Conservation (phyloP, 2,113 vertebrate genomes). For the Paraplagusia blochii region DNA sequence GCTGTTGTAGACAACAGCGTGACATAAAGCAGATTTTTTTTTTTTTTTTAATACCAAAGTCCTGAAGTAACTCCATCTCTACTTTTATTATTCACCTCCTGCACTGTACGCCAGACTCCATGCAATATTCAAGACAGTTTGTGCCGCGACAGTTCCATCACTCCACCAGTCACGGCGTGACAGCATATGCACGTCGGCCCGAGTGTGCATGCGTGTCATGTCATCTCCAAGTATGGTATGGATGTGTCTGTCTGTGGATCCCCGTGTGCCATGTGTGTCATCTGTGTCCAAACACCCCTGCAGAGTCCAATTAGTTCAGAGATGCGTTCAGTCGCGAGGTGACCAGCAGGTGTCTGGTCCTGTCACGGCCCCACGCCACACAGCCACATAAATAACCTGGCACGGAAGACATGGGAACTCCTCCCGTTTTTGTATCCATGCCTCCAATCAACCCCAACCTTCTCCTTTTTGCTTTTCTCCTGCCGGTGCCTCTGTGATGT, state of each 20-base stretch:
- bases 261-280: conserved; percentile 25
- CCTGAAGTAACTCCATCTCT: conserved; percentile 40
- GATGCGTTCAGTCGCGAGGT: conserved; percentile 63
- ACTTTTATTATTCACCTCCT: conserved; percentile 47
- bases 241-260: conserved; percentile 37
- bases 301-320: conserved; percentile 67
- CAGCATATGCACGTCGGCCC: conserved; percentile 8
- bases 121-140: conserved; percentile 60
- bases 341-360: conserved; percentile 64
- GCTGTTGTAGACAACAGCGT: conserved; percentile 44
- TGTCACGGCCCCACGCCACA: conserved; percentile 45
- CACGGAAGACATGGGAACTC: conserved; percentile 40
- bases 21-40: conserved; percentile 28
- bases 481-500: conserved; percentile 51
- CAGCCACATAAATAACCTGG: conserved; percentile 57
- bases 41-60: conserved; percentile 11
- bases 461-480: conserved; percentile 3
- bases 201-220: conserved; percentile 11
- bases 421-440: conserved; percentile 38
- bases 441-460: conserved; percentile 23
- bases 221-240: not conserved
- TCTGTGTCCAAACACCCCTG: conserved; percentile 56
- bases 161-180: conserved; percentile 46
- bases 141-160: conserved; percentile 53
- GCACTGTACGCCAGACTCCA: conserved; percentile 27